Conservation (phyloP, 2,888 invertebrate genomes). For the Petrolisthes manimaculis region DNA sequence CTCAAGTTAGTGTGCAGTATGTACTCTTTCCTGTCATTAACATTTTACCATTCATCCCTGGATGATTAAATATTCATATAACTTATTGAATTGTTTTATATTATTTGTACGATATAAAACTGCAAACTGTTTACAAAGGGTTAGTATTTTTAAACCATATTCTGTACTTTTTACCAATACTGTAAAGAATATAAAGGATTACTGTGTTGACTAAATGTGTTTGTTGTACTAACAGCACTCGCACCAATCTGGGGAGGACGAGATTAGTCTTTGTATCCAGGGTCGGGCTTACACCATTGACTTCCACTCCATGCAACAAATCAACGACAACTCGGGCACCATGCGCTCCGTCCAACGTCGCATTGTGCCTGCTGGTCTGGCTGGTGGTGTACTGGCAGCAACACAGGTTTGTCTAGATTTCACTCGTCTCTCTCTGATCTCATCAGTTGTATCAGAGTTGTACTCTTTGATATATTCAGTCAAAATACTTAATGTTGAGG, state of each 20-base stretch:
- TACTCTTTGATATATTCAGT: background rate
- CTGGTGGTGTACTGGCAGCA: constrained; percentile 27
- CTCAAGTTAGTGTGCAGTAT: too few species aligned
- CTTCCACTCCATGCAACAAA: constrained; percentile 97
- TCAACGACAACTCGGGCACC: constrained; percentile 97
- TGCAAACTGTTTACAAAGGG: too few species aligned
- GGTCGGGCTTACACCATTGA: constrained; percentile 96
- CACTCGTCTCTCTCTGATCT: background rate
- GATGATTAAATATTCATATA: too few species aligned
- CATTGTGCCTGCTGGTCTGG: constrained; percentile 37
- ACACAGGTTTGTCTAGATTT: constrained; percentile 37
- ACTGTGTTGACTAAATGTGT: background rate
- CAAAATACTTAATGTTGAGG: background rate
- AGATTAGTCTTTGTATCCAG: constrained; percentile 90
- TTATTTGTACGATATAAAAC: too few species aligned
- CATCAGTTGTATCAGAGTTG: background rate
- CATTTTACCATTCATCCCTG: too few species aligned
- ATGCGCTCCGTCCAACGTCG: constrained; percentile 88
- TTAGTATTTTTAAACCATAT: too few species aligned
- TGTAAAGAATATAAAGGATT: background rate
- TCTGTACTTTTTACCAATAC: too few species aligned
- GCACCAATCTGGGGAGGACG: constrained; percentile 93
- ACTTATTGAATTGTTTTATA: too few species aligned
- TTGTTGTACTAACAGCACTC: constrained; percentile 75
- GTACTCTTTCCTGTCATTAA: too few species aligned